phyloP scores from a whole-genome alignment of 2,113 vertebrate genomes.

The Marmota monax region DNA sequence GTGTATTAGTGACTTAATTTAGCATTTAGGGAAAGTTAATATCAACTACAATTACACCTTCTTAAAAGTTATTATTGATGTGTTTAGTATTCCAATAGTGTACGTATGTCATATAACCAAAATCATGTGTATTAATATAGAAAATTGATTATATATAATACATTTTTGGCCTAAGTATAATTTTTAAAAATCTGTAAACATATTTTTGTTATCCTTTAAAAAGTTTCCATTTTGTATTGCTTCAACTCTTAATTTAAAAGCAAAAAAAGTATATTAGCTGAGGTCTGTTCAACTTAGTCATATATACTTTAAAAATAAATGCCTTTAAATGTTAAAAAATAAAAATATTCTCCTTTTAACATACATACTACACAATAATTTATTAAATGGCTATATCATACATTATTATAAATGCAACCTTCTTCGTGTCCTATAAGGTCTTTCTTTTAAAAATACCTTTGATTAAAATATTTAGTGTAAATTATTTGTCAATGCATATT shows the following conservation, averaged over 20 bases:
- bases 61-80: conserved; percentile 11
- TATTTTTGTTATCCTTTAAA: neutral
- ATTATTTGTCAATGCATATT: neutral
- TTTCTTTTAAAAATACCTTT: conserved; percentile 15
- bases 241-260: conserved; percentile 32
- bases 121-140: neutral
- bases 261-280: neutral
- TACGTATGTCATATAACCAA: neutral
- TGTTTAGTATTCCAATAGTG: neutral
- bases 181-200: neutral
- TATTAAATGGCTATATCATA: neutral
- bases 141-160: neutral
- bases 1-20: conserved; percentile 27
- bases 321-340: neutral
- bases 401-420: neutral
- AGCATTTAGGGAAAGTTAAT: conserved; percentile 47
- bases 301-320: neutral
- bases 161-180: neutral
- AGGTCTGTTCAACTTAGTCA: neutral
- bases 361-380: neutral
- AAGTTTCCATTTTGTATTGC: conserved; percentile 9
- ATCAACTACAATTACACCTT: conserved; percentile 20
- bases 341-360: neutral
- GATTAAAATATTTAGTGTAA: neutral
- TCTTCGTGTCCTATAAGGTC: neutral